Evolutionary conservation across 2,888 invertebrate species (phyloP).

Genomic region (Drosophila yooni): DNA sequence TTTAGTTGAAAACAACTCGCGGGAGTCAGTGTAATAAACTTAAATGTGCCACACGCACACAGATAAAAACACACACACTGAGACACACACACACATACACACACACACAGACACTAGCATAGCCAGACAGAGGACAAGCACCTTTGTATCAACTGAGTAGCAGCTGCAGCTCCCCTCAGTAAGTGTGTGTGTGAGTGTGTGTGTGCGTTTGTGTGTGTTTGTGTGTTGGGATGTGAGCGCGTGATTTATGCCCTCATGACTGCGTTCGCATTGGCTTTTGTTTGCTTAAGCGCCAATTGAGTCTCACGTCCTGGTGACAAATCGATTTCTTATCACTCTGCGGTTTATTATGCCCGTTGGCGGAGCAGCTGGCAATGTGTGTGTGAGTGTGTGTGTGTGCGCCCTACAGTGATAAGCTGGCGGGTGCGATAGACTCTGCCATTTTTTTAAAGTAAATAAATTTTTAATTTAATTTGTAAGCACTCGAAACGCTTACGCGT

Average conservation of each 20-base stretch:
- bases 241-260: constrained; percentile 71
- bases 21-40: constrained; percentile 73
- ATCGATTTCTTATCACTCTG: constrained; percentile 80
- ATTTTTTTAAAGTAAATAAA: constrained; percentile 69
- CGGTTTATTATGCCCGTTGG: constrained; percentile 66
- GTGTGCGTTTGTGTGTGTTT: constrained; percentile 2
- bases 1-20: constrained; percentile 71
- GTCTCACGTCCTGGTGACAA: constrained; percentile 77
- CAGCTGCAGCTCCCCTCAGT: constrained; percentile 7
- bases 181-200: constrained; percentile 1
- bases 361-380: constrained; percentile 18
- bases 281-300: constrained; percentile 78
- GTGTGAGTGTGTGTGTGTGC: constrained; percentile 25
- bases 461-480: constrained; percentile 79
- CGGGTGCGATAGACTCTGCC: constrained; percentile 32
- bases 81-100: background rate
- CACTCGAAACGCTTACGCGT: constrained; percentile 74
- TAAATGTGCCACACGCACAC: constrained; percentile 49
- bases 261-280: constrained; percentile 59
- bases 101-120: background rate
- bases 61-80: constrained; percentile 1
- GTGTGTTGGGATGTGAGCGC: constrained; percentile 41
- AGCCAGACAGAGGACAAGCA: constrained; percentile 35
- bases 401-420: constrained; percentile 59
- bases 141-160: constrained; percentile 36